Percentiles rank a stretch among this genome's conserved stretches.
phyloP scores from a whole-genome alignment of 2,113 vertebrate genomes.

The Orthonyx spaldingii region DNA sequence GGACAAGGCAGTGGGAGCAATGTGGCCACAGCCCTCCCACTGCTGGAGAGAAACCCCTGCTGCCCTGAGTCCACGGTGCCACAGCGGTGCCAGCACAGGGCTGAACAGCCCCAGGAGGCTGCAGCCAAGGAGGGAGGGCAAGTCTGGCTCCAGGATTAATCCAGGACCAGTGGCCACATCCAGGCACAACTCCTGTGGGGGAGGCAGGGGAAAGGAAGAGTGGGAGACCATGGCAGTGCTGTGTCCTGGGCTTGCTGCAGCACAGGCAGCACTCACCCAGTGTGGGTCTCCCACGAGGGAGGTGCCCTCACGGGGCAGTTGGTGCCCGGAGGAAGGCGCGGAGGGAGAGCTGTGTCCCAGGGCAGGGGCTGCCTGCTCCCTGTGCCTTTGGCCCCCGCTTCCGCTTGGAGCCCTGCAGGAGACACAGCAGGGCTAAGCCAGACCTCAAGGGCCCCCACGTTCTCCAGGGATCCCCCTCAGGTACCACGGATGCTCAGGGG shows the following conservation, averaged over 20 bases:
- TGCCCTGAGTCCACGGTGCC: rapidly evolving
- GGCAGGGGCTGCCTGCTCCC: not conserved
- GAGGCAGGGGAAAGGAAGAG: not conserved
- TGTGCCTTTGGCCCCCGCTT: not conserved
- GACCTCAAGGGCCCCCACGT: rapidly evolving
- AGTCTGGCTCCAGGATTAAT: not conserved
- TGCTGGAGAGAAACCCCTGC: not conserved
- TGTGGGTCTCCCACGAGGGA: rapidly evolving
- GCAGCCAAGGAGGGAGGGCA: not conserved
- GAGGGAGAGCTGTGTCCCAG: slow-evolving; percentile 72
- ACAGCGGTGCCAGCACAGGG: rapidly evolving
- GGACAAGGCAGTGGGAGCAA: rapidly evolving
- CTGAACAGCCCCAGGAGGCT: not conserved
- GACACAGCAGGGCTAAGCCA: not conserved
- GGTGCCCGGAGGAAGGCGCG: slow-evolving; percentile 57
- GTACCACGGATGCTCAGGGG: not conserved
- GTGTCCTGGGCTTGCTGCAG: not conserved
- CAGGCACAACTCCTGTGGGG: rapidly evolving
- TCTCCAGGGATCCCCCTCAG: not conserved
- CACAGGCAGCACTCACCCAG: rapidly evolving
- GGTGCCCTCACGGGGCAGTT: not conserved
- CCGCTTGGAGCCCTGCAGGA: slow-evolving; percentile 65
- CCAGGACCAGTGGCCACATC: not conserved
- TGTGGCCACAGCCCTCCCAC: not conserved
- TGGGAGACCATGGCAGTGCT: rapidly evolving